Evolutionary conservation across 2,888 invertebrate genomes (phyloP).

Genomic region (Galerucella nymphaeae): DNA sequence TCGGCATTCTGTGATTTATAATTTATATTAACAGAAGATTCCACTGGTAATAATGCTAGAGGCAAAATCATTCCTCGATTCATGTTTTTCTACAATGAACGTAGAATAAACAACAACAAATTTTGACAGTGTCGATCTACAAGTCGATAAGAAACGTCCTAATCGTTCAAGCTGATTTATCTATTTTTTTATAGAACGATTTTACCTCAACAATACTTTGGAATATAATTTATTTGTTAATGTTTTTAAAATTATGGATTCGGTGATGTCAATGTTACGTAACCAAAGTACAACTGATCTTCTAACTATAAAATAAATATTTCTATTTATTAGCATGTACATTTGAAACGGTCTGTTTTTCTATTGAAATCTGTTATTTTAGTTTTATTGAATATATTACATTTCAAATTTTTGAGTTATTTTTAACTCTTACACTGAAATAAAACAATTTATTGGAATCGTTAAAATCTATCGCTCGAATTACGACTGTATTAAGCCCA

Average conservation of each 20-base stretch:
- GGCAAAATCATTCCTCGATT: too few relatives aligned
- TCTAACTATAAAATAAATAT: slow-evolving; percentile 6
- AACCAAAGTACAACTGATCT: not conserved
- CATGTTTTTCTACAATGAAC: too few relatives aligned
- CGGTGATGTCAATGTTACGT: not conserved
- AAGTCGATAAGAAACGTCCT: too few relatives aligned
- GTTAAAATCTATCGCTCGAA: not conserved
- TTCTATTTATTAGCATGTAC: slow-evolving; percentile 6
- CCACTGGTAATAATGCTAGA: too few relatives aligned
- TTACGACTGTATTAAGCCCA: not conserved
- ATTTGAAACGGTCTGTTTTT: not conserved
- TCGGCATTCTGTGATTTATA: too few relatives aligned
- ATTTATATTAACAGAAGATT: too few relatives aligned
- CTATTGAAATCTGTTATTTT: slow-evolving; percentile 2
- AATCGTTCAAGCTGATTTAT: too few relatives aligned
- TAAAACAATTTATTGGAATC: not conserved
- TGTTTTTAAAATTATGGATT: not conserved
- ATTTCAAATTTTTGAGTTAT: not conserved
- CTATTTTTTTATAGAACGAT: too few relatives aligned
- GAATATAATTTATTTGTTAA: not conserved
- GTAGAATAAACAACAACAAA: too few relatives aligned
- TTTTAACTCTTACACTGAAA: not conserved
- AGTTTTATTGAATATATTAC: not conserved
- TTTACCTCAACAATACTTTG: not conserved
- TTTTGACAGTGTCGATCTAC: too few relatives aligned